Evolutionary conservation across 2,888 invertebrate genomes (phyloP).

Genomic region (Herminia tarsipennalis): DNA sequence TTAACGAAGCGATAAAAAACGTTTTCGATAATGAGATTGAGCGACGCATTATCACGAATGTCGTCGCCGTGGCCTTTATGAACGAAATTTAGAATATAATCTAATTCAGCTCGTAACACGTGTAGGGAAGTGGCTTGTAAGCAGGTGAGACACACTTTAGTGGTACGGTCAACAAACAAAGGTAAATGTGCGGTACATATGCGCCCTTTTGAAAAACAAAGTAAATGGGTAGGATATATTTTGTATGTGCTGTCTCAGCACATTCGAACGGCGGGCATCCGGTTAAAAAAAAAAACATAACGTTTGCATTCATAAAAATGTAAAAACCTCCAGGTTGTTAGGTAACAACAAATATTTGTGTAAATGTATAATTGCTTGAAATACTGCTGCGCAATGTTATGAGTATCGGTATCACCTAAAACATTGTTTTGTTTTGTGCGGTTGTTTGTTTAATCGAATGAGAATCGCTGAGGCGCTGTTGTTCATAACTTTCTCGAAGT

Average conservation of each 20-base stretch:
- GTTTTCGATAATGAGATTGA: conserved; percentile 16
- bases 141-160: conserved; percentile 16
- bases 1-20: conserved; percentile 22
- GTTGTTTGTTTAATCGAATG: conserved; percentile 36
- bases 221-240: conserved; percentile 60
- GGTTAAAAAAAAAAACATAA: conserved; percentile 42
- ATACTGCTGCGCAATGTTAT: conserved; percentile 14
- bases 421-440: conserved; percentile 25
- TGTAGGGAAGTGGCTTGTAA: conserved; percentile 14
- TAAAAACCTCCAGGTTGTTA: conserved; percentile 47
- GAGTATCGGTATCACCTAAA: conserved; percentile 24
- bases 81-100: conserved; percentile 13
- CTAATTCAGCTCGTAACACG: conserved; percentile 7
- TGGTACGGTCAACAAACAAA: conserved; percentile 40
- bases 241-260: conserved; percentile 69
- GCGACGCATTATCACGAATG: conserved; percentile 8
- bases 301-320: conserved; percentile 59
- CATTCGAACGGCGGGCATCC: conserved; percentile 31
- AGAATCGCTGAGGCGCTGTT: conserved; percentile 27
- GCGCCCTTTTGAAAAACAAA: conserved; percentile 53
- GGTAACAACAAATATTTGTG: conserved; percentile 30
- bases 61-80: not conserved
- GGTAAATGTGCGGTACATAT: conserved; percentile 42
- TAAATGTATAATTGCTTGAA: conserved; percentile 29
- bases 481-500: conserved; percentile 26